phyloP scores from a whole-genome alignment of 2,113 vertebrate species.

The Campylorhamphus procurvoides region DNA sequence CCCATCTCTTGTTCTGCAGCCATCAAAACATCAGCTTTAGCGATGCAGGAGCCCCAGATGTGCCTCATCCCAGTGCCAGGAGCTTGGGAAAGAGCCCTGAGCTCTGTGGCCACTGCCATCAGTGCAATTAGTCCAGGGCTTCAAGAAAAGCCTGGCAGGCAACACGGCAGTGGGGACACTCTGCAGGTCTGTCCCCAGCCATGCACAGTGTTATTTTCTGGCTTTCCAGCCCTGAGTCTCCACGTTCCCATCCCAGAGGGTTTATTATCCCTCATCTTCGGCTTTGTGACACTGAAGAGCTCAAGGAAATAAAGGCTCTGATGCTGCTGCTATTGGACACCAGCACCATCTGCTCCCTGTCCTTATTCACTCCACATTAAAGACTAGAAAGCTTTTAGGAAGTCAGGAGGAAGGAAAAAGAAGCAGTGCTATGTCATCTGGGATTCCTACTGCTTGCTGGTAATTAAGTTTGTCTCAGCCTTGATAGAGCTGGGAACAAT shows the following conservation, averaged over 20 bases:
- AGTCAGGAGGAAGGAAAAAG: not conserved
- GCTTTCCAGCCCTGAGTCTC: not conserved
- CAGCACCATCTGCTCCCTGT: slow-evolving; percentile 36
- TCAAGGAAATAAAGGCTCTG: not conserved
- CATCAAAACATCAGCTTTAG: not conserved
- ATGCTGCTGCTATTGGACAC: not conserved
- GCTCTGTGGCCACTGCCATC: not conserved
- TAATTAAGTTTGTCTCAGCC: slow-evolving; percentile 67
- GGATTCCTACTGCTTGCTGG: slow-evolving; percentile 49
- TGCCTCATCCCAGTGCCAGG: rapidly evolving
- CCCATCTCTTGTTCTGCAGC: not conserved
- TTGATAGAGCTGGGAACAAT: slow-evolving; percentile 57
- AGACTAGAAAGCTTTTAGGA: slow-evolving; percentile 16
- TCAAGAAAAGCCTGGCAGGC: not conserved
- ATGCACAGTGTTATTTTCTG: not conserved
- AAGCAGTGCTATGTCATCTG: slow-evolving; percentile 3
- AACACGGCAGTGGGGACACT: not conserved
- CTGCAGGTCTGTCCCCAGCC: not conserved
- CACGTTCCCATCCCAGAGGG: rapidly evolving
- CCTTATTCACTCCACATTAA: slow-evolving; percentile 7
- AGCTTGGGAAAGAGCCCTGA: not conserved
- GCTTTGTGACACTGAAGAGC: not conserved
- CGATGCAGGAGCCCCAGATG: not conserved
- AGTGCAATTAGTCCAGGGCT: not conserved
- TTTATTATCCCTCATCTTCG: not conserved